phyloP scores from a whole-genome alignment of 2,113 vertebrate genomes.

The Struthidea cinerea region DNA sequence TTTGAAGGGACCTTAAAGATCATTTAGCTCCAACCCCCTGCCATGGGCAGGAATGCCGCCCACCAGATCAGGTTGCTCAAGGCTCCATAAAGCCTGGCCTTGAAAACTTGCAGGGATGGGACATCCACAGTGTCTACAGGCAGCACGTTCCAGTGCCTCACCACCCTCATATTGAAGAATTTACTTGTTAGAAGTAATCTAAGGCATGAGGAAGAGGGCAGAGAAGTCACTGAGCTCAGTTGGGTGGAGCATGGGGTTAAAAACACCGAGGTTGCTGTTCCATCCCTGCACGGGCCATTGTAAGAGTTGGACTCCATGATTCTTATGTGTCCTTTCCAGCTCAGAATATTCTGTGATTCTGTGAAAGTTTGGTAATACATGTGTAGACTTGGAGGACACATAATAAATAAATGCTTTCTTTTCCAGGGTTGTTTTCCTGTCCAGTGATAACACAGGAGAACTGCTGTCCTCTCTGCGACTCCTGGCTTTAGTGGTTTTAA shows the following conservation, averaged over 20 bases:
- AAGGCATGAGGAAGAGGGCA: background rate
- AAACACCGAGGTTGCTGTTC: background rate
- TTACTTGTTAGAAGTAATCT: background rate
- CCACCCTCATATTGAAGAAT: background rate
- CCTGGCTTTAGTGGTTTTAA: background rate
- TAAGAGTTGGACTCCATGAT: fast-evolving
- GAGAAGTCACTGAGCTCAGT: background rate
- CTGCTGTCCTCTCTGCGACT: background rate
- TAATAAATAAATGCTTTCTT: background rate
- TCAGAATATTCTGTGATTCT: background rate
- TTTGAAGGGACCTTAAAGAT: background rate
- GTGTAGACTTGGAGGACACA: background rate
- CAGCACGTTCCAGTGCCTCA: background rate
- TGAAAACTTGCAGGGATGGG: background rate
- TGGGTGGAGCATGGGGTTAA: background rate
- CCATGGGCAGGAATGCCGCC: background rate
- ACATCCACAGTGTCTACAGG: background rate
- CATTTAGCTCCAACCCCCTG: background rate
- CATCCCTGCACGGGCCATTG: background rate
- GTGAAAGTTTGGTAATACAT: background rate
- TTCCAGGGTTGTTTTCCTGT: background rate
- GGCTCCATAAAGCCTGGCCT: background rate
- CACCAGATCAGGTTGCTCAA: background rate
- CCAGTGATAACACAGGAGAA: background rate
- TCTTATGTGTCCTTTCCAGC: background rate